Evolutionary conservation across 2,888 invertebrate genomes (phyloP), one percentile per base, ranked within the genome.

Genomic region (Drosophila monieri): DNA sequence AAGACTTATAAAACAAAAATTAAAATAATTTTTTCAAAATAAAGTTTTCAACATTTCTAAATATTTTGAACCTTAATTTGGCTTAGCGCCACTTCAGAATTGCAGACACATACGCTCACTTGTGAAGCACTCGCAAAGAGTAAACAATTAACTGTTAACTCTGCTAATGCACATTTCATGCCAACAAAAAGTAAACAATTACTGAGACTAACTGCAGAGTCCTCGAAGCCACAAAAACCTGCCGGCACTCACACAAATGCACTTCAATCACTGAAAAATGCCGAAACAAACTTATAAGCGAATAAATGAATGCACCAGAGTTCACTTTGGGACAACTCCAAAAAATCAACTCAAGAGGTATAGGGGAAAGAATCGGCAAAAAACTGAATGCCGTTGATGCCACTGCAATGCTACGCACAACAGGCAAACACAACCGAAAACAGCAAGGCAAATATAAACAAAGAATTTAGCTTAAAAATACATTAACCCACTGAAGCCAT

Each of bases 391-490:
- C 39, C 46, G 71, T 35, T 12, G 25, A 12, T 37, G 59, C 30
- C 49, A 43, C 41, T 68, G 77, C 54, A 61, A 57, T 30, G 67
- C 57, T 73, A 70, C 69, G 64, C 47, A 71, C 73, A 57, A 53
- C 58, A 60, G 53, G 43, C 71, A 65, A 76, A 75, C 72, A 78
- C 66, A 74, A 71, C 66, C 77, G 70, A 77, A 73, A 77, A 81
- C 88, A 81, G 70, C 72, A 85, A 71, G 64, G 73, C 77, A 87
- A 85, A 84, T 87, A 87, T 79, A 85, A 85, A 85, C 84, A 85
- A 79, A 81, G 84, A 87, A 77, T 85, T 85, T 87, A 87, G 84
- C 88, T 85, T 85, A 85, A 85, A 85, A 85, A 85, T 85, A 84
- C 87, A 84, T 84, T 87, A 84, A 85, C 74, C 81, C 77, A 74